A percentile compares a stretch with the other conserved stretches of the same genome.
Evolutionary conservation across 2,797 vertebrate species (phyloP).

Genomic region (Helicolenus hilgendorfi): DNA sequence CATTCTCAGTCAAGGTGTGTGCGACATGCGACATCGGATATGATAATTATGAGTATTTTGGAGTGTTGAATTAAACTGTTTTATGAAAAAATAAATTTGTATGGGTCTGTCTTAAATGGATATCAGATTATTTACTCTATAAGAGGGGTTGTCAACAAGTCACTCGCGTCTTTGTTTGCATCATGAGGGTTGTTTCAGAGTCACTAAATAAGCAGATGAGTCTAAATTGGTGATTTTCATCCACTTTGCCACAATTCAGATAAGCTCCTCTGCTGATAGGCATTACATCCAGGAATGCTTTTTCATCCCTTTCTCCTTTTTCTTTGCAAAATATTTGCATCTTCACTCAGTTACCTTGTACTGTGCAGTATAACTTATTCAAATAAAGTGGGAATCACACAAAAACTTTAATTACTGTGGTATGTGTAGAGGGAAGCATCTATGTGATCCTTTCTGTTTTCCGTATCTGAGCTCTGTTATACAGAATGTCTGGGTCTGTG

Average conservation of each 20-base stretch:
- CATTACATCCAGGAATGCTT: conserved; percentile 30
- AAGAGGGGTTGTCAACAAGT: background rate
- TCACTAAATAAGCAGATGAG: conserved; percentile 10
- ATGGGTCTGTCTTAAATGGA: conserved; percentile 6
- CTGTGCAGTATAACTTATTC: conserved; percentile 64
- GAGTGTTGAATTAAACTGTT: conserved; percentile 18
- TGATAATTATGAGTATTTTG: background rate
- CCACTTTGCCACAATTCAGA: conserved; percentile 49
- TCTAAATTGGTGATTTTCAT: background rate
- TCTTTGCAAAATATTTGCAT: conserved; percentile 57
- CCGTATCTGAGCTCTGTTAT: conserved; percentile 4
- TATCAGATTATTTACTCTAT: background rate
- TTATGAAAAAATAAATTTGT: background rate
- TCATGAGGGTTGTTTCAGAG: background rate
- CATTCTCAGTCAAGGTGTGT: background rate
- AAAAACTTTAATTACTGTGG: conserved; percentile 63
- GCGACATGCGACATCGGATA: background rate
- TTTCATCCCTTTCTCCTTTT: conserved; percentile 35
- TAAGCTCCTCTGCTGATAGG: conserved; percentile 70
- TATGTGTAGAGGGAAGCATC: conserved; percentile 74
- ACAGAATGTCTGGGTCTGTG: background rate
- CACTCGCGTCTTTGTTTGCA: background rate
- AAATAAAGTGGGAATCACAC: conserved; percentile 81
- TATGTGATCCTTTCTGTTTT: conserved; percentile 50
- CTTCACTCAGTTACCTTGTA: conserved; percentile 58